Percentiles rank a stretch among this genome's conserved stretches.
These are phyloP conservation scores for Triops longicaudatus DNA, from an alignment of 1,140 invertebrate genomes.

Conservation along the genomic window DNA sequence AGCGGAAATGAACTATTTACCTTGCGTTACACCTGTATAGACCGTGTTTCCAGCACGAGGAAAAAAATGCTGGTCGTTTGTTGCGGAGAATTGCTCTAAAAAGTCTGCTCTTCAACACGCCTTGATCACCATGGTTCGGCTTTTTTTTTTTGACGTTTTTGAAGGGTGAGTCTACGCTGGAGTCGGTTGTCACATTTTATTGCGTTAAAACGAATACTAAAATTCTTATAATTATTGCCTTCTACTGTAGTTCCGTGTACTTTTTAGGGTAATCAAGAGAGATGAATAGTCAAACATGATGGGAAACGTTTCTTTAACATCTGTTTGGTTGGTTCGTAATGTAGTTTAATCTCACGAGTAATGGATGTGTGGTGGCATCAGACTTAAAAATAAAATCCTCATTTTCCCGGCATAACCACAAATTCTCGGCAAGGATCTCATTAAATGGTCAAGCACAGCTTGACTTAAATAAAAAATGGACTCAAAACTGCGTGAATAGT, in stretches of 20 bases:
- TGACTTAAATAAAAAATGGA: not conserved
- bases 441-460: constrained; percentile 1
- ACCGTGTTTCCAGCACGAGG: not conserved
- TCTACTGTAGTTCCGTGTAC: not conserved
- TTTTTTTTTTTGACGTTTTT: not conserved
- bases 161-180: not conserved
- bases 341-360: not conserved
- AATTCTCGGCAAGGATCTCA: not conserved
- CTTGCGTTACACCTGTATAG: not conserved
- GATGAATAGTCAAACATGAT: not conserved
- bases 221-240: not conserved
- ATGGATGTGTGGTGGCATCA: not conserved
- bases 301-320: not conserved
- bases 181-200: constrained; percentile 4
- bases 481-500: not conserved
- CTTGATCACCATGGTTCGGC: not conserved
- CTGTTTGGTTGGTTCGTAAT: not conserved
- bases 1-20: constrained; percentile 8
- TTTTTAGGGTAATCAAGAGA: not conserved
- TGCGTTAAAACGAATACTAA: not conserved
- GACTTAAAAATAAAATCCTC: not conserved
- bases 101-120: not conserved
- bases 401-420: not conserved
- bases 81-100: not conserved
- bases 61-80: constrained; percentile 1